phyloP scores from a whole-genome alignment of 2,797 vertebrate species.

The Emydoidea blandingii region DNA sequence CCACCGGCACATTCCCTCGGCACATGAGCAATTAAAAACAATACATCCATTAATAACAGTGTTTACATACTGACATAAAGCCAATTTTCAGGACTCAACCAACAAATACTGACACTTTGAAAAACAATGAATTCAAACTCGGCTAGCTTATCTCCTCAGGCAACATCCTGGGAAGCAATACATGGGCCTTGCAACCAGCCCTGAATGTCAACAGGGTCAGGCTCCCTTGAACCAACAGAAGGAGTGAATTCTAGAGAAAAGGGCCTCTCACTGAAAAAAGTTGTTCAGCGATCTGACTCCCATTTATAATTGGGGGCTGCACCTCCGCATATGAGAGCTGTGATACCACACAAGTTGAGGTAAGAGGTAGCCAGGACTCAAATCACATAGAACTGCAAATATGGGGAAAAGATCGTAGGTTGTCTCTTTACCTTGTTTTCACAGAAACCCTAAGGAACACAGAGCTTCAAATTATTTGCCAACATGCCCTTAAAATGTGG shows the following conservation, averaged over 20 bases:
- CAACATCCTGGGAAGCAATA: not conserved
- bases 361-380: not conserved
- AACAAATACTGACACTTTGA: not conserved
- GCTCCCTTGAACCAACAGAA: not conserved
- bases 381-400: not conserved
- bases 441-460: not conserved
- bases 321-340: not conserved
- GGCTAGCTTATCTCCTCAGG: not conserved
- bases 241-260: not conserved
- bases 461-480: not conserved
- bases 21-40: not conserved
- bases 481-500: not conserved
- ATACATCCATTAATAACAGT: not conserved
- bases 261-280: not conserved
- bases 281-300: not conserved
- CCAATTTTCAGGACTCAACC: not conserved
- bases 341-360: not conserved
- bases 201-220: not conserved
- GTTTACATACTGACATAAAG: conserved; percentile 19
- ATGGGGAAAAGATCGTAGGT: not conserved
- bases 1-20: not conserved
- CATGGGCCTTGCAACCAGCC: not conserved
- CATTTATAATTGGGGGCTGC: not conserved
- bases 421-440: not conserved
- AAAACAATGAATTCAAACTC: not conserved